Percentiles rank a stretch among this genome's conserved stretches.
These are phyloP conservation scores for Monopis laevigella DNA, from an alignment of 2,888 invertebrate genomes.

Conservation along the genomic window DNA sequence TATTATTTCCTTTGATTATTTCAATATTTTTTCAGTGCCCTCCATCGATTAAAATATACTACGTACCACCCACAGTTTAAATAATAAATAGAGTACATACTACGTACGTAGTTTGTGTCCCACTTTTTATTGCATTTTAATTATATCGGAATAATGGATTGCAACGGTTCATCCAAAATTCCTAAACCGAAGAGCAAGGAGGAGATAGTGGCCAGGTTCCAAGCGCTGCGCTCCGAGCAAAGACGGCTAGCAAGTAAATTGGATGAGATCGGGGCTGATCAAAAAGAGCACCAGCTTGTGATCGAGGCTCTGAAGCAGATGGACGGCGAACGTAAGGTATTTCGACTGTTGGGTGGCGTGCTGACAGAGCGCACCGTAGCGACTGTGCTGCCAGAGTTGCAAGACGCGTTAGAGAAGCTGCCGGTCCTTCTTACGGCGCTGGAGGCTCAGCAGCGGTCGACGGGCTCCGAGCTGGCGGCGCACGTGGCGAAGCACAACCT, in stretches of 20 bases:
- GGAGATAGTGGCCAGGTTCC: conserved; percentile 88
- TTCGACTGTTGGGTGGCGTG: conserved; percentile 92
- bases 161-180: conserved; percentile 29
- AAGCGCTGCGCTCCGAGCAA: conserved; percentile 88
- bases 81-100: no score
- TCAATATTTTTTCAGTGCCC: no score
- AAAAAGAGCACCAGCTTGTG: conserved; percentile 96
- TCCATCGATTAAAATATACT: no score
- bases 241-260: conserved; percentile 86
- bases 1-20: no score
- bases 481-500: conserved; percentile 93
- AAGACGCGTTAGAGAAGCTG: conserved; percentile 82
- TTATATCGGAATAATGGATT: no score
- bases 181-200: conserved; percentile 70
- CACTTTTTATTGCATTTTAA: no score
- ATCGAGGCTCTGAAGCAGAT: conserved; percentile 91
- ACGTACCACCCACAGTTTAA: no score
- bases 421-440: conserved; percentile 80
- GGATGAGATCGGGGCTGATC: conserved; percentile 91
- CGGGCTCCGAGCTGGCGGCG: conserved; percentile 90
- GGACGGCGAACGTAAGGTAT: conserved; percentile 89
- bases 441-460: conserved; percentile 82
- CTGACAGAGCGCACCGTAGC: conserved; percentile 92
- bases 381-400: conserved; percentile 87
- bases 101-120: no score